phyloP scores from a whole-genome alignment of 1,140 invertebrate genomes.

The Lucilia cuprina region DNA sequence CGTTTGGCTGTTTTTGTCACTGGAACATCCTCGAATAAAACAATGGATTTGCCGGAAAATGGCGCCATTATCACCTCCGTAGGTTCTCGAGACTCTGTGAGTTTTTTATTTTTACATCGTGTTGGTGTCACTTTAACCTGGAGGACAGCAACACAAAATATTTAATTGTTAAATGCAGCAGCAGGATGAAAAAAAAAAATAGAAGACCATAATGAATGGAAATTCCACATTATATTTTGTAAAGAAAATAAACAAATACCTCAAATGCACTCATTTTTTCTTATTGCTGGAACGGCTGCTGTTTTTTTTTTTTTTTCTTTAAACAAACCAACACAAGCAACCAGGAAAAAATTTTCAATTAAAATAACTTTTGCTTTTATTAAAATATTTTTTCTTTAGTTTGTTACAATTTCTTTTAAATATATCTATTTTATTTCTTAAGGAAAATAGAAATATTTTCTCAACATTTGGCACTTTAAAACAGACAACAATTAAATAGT shows the following conservation, averaged over 20 bases:
- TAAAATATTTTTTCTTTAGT: neutral
- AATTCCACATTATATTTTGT: neutral
- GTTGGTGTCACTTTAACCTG: slow-evolving; percentile 54
- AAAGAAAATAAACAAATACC: neutral
- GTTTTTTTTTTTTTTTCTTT: neutral
- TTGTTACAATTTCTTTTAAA: neutral
- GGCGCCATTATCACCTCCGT: slow-evolving; percentile 66
- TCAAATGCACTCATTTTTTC: slow-evolving; percentile 31
- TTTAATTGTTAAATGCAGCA: neutral
- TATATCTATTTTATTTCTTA: too few relatives aligned
- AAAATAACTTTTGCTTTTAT: neutral
- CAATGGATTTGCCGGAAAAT: slow-evolving; percentile 69
- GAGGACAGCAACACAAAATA: neutral
- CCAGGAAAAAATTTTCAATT: neutral
- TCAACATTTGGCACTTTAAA: neutral
- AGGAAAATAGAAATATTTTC: neutral
- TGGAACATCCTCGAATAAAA: slow-evolving; percentile 70
- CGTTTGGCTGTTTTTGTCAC: slow-evolving; percentile 65
- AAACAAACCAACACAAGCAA: neutral
- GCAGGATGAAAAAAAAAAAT: neutral
- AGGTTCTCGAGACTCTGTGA: slow-evolving; percentile 52
- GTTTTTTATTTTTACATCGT: slow-evolving; percentile 51
- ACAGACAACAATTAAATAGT: neutral
- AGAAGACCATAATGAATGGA: neutral
- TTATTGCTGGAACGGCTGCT: neutral